Evolutionary conservation across 2,888 invertebrate genomes (phyloP), one percentile per base, ranked within the genome.

Genomic region (Cyclophora albipunctata): DNA sequence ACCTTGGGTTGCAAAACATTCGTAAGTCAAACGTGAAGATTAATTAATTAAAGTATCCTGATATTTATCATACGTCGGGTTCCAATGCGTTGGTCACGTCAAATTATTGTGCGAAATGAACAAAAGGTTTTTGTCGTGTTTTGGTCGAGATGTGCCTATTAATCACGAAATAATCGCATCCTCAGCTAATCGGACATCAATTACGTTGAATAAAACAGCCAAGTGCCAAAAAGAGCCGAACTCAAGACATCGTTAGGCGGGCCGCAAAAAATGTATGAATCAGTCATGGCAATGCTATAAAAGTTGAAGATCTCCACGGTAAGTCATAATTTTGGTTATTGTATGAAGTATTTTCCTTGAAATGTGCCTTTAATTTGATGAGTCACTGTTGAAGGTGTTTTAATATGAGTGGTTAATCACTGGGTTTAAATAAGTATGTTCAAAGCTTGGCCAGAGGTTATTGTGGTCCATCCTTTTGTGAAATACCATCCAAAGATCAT

Each of bases 131-230:
- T 37, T 37, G 5, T 55, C 50, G 48, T 52, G 55, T 54, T 48
- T 50, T 51, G 47, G 63, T 49, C 65, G 64, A 67, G 20, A 20
- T 20, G 51, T 54, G 5, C 53, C 66, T 78, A 84, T 84, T 82
- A 85, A 86, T 87, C 85, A 85, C 69, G 63, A 56, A 67, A 73
- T 84, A 85, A 87, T 87, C 82, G 86, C 79, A 84, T 84, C 83
- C 83, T 84, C 85, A 83, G 78, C 81, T 81, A 85, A 86, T 61
- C 59, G 73, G 57, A 74, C 84, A 84, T 80, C 85, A 87, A 87
- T 87, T 84, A 85, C 76, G 73, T 63, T 75, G 75, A 74, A 81
- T 83, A 77, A 83, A 84, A 79, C 73, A 77, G 67, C 64, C 61
- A 73, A 75, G 20, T 20, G 20, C 20, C 20, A 20, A 20, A 82